Percentiles rank a stretch among this genome's conserved stretches.
Conservation (phyloP, 2,888 invertebrate species). For the Cephus pulcher region DNA sequence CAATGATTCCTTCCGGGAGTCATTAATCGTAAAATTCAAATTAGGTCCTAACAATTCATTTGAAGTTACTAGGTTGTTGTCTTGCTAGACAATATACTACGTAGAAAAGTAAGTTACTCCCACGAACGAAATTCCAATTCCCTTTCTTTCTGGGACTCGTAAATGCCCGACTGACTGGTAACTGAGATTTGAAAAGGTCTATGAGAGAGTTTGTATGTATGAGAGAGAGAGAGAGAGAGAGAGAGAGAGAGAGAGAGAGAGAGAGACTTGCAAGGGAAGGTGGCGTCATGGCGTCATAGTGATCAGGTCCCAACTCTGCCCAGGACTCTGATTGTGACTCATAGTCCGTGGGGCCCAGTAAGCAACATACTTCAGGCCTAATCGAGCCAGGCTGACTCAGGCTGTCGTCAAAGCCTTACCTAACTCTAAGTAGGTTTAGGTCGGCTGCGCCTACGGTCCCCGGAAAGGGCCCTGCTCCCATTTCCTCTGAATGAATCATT, state of each 20-base stretch:
- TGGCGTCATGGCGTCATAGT: not conserved
- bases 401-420: slow-evolving; percentile 27
- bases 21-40: not conserved
- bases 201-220: slow-evolving; percentile 6
- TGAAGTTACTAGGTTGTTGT: not conserved
- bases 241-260: slow-evolving; percentile 7
- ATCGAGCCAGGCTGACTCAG: slow-evolving; percentile 48
- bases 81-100: not conserved
- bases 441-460: slow-evolving; percentile 20
- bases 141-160: not conserved
- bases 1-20: not conserved
- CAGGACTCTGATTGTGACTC: slow-evolving; percentile 5
- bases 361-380: slow-evolving; percentile 28
- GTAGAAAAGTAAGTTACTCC: not conserved
- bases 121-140: not conserved
- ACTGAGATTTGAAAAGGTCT: not conserved
- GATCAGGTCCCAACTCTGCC: not conserved
- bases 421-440: slow-evolving; percentile 43
- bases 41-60: not conserved
- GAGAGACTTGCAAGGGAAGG: slow-evolving; percentile 9
- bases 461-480: not conserved
- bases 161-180: not conserved
- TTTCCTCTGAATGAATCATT: not conserved
- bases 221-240: not conserved
- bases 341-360: slow-evolving; percentile 1